These are phyloP conservation scores for Netelia melanura DNA, from an alignment of 2,888 invertebrate species.

Conservation along the genomic window DNA sequence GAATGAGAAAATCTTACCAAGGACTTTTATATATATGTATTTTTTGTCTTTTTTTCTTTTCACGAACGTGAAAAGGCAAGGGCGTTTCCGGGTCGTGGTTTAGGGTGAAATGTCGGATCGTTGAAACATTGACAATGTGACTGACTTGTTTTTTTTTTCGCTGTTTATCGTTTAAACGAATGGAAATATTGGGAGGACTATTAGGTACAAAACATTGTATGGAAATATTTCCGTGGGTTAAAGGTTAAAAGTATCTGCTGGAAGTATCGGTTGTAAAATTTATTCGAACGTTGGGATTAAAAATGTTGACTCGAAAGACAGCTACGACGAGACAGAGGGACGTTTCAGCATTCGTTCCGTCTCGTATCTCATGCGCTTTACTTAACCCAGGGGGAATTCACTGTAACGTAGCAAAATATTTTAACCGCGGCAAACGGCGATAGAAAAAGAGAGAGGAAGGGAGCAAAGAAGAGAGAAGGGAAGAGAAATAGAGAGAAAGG, in stretches of 20 bases:
- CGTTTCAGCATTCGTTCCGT: background rate
- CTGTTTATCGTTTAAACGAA: background rate
- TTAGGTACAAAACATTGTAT: background rate
- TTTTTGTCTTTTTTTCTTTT: no score
- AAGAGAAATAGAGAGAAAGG: background rate
- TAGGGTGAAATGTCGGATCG: no score
- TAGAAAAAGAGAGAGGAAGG: constrained; percentile 1
- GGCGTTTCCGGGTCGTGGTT: no score
- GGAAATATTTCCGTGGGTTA: background rate
- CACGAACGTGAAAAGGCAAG: no score
- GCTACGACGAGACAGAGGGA: no score
- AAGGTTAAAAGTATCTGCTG: background rate
- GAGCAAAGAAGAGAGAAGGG: constrained; percentile 7
- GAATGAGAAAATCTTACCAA: no score
- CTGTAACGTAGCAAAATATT: constrained; percentile 21
- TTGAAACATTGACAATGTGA: no score
- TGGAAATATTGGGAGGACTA: background rate
- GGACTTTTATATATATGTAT: no score
- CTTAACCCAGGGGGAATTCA: background rate
- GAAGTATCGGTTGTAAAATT: background rate
- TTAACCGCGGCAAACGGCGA: constrained; percentile 1
- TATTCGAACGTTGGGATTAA: background rate
- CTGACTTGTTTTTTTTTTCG: no score
- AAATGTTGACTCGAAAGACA: background rate
- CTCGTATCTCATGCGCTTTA: background rate